A percentile compares a stretch with the other conserved stretches of the same genome.
Evolutionary conservation across 2,113 vertebrate genomes (phyloP).

Genomic region (Electrona antarctica): DNA sequence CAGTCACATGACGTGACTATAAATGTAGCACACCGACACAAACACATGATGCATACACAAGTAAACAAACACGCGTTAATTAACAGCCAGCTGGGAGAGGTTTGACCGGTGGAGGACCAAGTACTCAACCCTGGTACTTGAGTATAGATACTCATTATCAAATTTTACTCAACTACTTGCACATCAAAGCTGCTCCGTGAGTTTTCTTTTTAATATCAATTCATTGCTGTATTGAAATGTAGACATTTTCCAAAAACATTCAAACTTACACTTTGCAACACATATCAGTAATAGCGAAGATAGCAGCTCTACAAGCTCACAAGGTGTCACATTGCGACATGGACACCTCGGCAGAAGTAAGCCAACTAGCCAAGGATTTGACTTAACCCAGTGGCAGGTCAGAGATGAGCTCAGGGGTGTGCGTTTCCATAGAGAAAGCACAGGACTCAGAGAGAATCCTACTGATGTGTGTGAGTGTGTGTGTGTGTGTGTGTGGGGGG

Average conservation of each 20-base stretch:
- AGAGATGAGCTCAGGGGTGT: slow-evolving; percentile 66
- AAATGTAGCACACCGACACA: slow-evolving; percentile 48
- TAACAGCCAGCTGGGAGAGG: slow-evolving; percentile 51
- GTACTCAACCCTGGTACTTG: slow-evolving; percentile 15
- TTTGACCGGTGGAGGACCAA: slow-evolving; percentile 19
- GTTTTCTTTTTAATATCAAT: no score
- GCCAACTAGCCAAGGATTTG: slow-evolving; percentile 55
- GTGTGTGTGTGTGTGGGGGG: slow-evolving; percentile 21
- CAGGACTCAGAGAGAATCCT: slow-evolving; percentile 40
- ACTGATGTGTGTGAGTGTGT: slow-evolving; percentile 35
- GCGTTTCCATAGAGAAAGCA: slow-evolving; percentile 70
- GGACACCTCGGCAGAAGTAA: slow-evolving; percentile 38
- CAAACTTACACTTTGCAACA: no score
- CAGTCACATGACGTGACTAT: slow-evolving; percentile 21
- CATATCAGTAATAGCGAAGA: no score
- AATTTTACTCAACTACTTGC: no score
- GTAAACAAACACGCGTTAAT: slow-evolving; percentile 46
- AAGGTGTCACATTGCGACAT: no score
- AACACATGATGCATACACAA: slow-evolving; percentile 37
- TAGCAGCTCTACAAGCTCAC: no score
- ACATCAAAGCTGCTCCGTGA: no score
- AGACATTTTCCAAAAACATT: no score
- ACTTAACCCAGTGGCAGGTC: slow-evolving; percentile 41
- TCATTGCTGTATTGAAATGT: no score
- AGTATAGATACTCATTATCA: no score